Conservation (phyloP, 2,113 vertebrate species). For the Platysternon megacephalum region DNA sequence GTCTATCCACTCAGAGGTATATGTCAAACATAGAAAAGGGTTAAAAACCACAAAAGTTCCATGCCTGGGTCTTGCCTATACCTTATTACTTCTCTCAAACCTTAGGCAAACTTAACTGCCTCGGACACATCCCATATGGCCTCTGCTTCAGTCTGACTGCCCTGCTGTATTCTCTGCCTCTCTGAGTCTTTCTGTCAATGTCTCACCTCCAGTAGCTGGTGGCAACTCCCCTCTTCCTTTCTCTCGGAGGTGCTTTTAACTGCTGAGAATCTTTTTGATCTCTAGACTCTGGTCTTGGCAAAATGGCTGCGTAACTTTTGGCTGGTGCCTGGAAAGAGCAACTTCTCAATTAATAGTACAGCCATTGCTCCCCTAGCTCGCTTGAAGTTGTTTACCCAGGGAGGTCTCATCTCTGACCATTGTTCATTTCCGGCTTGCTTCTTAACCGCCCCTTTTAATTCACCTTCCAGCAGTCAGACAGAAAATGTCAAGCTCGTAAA, state of each 20-base stretch:
- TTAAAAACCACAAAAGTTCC: not conserved
- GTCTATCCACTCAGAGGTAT: not conserved
- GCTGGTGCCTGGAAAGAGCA: not conserved
- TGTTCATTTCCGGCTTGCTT: not conserved
- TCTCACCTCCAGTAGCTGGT: not conserved
- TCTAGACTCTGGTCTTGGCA: not conserved
- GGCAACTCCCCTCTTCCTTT: not conserved
- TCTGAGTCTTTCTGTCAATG: not conserved
- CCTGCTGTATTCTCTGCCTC: not conserved
- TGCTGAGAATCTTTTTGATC: not conserved
- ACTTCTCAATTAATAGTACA: not conserved
- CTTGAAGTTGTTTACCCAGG: not conserved
- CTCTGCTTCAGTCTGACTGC: not conserved
- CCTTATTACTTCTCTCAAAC: not conserved
- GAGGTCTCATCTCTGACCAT: not conserved
- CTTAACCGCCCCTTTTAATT: not conserved
- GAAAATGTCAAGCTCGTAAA: not conserved
- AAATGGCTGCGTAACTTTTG: not conserved
- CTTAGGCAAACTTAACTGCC: not conserved
- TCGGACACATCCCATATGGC: not conserved
- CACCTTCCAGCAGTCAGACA: not conserved
- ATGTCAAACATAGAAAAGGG: not conserved
- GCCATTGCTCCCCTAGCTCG: not conserved
- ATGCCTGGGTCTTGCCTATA: not conserved
- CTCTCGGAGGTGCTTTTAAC: not conserved